These are phyloP conservation scores for Actinernus sp. DNA, from an alignment of 92 coral and sea anemone genomes.

Conservation along the genomic window DNA sequence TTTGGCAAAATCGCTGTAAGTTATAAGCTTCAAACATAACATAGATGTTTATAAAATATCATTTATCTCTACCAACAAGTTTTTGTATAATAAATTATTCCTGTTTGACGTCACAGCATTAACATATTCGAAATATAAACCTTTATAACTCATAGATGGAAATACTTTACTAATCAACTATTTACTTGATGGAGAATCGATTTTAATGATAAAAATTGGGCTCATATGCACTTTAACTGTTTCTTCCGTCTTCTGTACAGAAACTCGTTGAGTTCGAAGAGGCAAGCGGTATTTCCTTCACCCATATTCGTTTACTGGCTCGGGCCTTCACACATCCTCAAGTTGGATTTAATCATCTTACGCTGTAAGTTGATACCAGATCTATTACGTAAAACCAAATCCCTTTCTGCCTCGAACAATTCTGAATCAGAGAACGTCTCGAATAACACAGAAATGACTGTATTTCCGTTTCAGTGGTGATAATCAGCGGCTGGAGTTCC, in stretches of 20 bases:
- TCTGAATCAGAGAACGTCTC: not conserved
- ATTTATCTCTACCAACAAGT: too few species aligned
- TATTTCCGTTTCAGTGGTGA: slow-evolving; percentile 66
- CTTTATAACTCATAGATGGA: too few species aligned
- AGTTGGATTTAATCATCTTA: slow-evolving; percentile 95
- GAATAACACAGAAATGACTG: not conserved
- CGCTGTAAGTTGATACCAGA: slow-evolving; percentile 72
- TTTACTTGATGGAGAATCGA: too few species aligned
- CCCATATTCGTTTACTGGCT: slow-evolving; percentile 95
- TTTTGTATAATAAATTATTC: too few species aligned
- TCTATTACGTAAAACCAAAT: not conserved
- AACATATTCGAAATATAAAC: too few species aligned
- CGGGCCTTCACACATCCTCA: slow-evolving; percentile 99
- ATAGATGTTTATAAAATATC: too few species aligned
- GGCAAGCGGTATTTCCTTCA: slow-evolving; percentile 84
- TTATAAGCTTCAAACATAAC: too few species aligned
- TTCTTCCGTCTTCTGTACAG: slow-evolving; percentile 25
- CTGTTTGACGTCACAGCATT: too few species aligned
- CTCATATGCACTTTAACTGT: not conserved
- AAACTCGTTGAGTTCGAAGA: slow-evolving; percentile 85
- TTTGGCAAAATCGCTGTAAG: too few species aligned
- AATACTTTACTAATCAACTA: too few species aligned
- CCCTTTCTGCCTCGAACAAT: not conserved
- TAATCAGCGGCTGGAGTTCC: slow-evolving; percentile 97
- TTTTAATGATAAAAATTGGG: too few species aligned